phyloP scores from a whole-genome alignment of 1,140 invertebrate species.

The Marisa cornuarietis region DNA sequence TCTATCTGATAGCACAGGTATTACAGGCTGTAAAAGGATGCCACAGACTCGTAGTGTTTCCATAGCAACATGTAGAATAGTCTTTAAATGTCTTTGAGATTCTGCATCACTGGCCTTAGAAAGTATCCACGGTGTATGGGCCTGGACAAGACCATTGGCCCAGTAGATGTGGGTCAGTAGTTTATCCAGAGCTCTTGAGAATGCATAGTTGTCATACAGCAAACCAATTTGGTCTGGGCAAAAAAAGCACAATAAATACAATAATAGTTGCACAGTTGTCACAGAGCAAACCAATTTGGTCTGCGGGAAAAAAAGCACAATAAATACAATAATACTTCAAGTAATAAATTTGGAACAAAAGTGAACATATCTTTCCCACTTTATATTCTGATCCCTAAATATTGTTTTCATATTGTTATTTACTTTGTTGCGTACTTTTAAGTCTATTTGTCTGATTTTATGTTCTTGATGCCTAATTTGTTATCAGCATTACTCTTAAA shows the following conservation, averaged over 20 bases:
- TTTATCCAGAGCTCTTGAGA: constrained; percentile 84
- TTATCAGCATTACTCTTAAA: neutral
- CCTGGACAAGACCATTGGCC: constrained; percentile 87
- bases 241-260: constrained; percentile 19
- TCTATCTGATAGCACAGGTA: constrained; percentile 76
- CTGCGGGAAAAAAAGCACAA: too few relatives aligned
- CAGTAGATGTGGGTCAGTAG: constrained; percentile 79
- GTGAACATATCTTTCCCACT: too few relatives aligned
- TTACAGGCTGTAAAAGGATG: constrained; percentile 74
- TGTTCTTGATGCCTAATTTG: neutral
- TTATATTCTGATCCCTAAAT: too few relatives aligned
- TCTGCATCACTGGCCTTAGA: constrained; percentile 66
- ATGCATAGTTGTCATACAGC: constrained; percentile 81
- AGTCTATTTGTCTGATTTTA: neutral
- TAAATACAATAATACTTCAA: too few relatives aligned
- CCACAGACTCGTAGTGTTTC: constrained; percentile 74
- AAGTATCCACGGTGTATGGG: constrained; percentile 87
- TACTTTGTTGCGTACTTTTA: neutral
- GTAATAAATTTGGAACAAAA: too few relatives aligned
- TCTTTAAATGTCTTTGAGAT: constrained; percentile 71
- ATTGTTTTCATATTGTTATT: too few relatives aligned
- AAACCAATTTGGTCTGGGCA: constrained; percentile 58
- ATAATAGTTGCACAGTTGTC: too few relatives aligned
- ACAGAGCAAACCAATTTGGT: too few relatives aligned
- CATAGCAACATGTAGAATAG: constrained; percentile 82